Evolutionary conservation across 1,140 invertebrate species (phyloP).

Genomic region (Danaus plexippus): DNA sequence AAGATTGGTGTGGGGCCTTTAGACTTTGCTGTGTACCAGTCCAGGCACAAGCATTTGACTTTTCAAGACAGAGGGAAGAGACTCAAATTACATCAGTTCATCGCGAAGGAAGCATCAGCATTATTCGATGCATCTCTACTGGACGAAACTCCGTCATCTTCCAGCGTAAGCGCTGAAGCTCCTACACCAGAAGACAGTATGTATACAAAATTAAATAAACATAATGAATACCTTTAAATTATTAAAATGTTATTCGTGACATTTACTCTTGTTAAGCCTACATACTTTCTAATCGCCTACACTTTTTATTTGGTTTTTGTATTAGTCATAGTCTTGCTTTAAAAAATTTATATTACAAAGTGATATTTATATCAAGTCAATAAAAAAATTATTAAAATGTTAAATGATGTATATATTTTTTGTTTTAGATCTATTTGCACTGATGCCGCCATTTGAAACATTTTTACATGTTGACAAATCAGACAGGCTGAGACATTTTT

Average conservation of each 20-base stretch:
- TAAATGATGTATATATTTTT: constrained; percentile 16
- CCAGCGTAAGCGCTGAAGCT: constrained; percentile 53
- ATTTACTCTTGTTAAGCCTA: background rate
- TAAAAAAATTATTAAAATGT: no score
- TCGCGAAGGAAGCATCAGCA: constrained; percentile 82
- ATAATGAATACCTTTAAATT: background rate
- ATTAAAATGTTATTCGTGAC: no score
- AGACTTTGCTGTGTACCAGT: constrained; percentile 82
- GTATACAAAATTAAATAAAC: constrained; percentile 18
- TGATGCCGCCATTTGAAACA: constrained; percentile 88
- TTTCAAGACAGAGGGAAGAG: constrained; percentile 87
- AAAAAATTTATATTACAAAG: no score
- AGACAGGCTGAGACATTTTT: constrained; percentile 82
- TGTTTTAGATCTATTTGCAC: constrained; percentile 82
- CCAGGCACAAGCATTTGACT: constrained; percentile 81
- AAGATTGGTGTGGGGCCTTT: constrained; percentile 78
- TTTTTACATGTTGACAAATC: constrained; percentile 83
- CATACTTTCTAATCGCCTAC: constrained; percentile 11
- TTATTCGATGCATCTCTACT: constrained; percentile 76
- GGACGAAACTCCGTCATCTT: constrained; percentile 68
- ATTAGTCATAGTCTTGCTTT: no score
- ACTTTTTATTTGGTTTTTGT: no score
- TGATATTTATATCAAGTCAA: no score
- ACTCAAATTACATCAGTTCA: constrained; percentile 87
- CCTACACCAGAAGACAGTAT: constrained; percentile 66